Evolutionary conservation across 1,140 invertebrate genomes (phyloP).

Genomic region (Macrobrachium nipponense): DNA sequence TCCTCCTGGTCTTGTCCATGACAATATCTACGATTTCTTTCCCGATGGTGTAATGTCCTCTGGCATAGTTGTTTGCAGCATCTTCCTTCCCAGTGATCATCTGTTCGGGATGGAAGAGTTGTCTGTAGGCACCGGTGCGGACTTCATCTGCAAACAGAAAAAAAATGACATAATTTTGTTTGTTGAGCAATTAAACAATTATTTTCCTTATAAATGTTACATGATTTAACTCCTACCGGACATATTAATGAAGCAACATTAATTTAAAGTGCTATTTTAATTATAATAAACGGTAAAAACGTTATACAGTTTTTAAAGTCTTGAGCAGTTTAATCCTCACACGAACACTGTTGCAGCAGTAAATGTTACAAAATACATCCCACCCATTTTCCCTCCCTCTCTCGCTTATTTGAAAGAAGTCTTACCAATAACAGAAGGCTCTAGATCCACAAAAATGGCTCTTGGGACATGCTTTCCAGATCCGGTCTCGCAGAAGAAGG

Average conservation of each 20-base stretch:
- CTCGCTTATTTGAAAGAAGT: neutral
- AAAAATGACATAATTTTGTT: neutral
- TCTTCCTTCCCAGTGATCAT: constrained; percentile 9
- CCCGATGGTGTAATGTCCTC: constrained; percentile 13
- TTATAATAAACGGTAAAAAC: too few species aligned
- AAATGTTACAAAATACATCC: neutral
- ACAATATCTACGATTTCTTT: constrained; percentile 11
- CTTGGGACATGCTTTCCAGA: constrained; percentile 8
- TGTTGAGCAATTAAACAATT: neutral
- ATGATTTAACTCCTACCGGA: neutral
- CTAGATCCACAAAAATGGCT: constrained; percentile 10
- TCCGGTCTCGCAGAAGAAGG: constrained; percentile 15
- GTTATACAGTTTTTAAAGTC: too few species aligned
- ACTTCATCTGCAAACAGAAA: neutral
- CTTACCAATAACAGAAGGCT: constrained; percentile 5
- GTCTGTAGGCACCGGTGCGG: constrained; percentile 1
- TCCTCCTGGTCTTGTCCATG: constrained; percentile 4
- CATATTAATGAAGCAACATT: too few species aligned
- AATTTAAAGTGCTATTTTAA: too few species aligned
- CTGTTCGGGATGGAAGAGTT: constrained; percentile 17
- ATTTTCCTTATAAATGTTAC: neutral
- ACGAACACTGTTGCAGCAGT: neutral
- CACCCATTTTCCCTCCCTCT: too few species aligned
- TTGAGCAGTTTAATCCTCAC: too few species aligned
- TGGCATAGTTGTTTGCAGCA: constrained; percentile 1